A percentile compares a stretch with the other conserved stretches of the same genome.
These are phyloP conservation scores for Sphaeridia pumilis DNA, from an alignment of 2,888 invertebrate genomes.

Conservation along the genomic window DNA sequence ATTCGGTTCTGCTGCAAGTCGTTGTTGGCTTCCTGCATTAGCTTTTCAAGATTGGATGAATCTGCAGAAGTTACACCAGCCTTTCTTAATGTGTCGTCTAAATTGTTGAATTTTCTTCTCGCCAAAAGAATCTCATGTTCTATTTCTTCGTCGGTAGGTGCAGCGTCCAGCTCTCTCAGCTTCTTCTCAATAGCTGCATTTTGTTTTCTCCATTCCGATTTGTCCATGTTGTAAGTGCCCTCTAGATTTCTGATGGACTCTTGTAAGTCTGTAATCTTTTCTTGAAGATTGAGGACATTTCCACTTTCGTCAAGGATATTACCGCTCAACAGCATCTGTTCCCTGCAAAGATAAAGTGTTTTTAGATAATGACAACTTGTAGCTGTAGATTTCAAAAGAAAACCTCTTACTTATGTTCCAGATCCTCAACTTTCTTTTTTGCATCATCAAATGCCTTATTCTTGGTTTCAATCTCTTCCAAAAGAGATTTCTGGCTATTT, in stretches of 20 bases:
- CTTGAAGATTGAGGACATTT: slow-evolving; percentile 14
- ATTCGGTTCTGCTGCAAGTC: too few relatives aligned
- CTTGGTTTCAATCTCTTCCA: slow-evolving; percentile 46
- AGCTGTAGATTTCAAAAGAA: background rate
- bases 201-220: slow-evolving; percentile 1
- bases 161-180: slow-evolving; percentile 14
- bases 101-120: slow-evolving; percentile 10
- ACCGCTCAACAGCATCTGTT: slow-evolving; percentile 9
- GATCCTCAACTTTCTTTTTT: slow-evolving; percentile 39
- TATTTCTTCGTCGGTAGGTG: slow-evolving; percentile 26
- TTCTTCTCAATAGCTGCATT: slow-evolving; percentile 4
- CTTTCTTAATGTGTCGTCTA: background rate
- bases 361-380: background rate
- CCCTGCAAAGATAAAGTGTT: slow-evolving; percentile 7
- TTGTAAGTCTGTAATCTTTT: slow-evolving; percentile 12
- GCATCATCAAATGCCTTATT: slow-evolving; percentile 50
- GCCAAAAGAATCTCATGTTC: slow-evolving; percentile 17
- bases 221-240: slow-evolving; percentile 23
- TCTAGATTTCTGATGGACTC: slow-evolving; percentile 20
- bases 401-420: slow-evolving; percentile 27
- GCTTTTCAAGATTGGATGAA: slow-evolving; percentile 15
- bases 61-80: slow-evolving; percentile 18
- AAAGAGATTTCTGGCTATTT: slow-evolving; percentile 45
- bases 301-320: slow-evolving; percentile 17
- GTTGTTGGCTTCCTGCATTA: slow-evolving; percentile 4